phyloP scores from a whole-genome alignment of 2,888 invertebrate species.

The Hemithea aestivaria region DNA sequence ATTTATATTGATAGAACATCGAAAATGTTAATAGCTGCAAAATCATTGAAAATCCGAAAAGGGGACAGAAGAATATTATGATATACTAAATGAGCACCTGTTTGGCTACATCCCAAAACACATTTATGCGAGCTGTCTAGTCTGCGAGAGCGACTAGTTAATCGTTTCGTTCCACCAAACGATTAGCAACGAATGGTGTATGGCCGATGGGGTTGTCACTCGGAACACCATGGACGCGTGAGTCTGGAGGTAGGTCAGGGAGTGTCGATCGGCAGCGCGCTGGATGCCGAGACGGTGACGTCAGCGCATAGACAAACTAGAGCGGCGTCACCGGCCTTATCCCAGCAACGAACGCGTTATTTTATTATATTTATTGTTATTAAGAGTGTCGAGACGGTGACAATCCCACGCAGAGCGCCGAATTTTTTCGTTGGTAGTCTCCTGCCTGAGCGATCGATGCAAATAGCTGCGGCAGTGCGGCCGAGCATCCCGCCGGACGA shows the following conservation, averaged over 20 bases:
- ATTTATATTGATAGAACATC: too few species aligned
- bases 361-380: slow-evolving; percentile 73
- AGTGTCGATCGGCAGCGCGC: slow-evolving; percentile 51
- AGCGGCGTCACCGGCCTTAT: slow-evolving; percentile 69
- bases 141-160: slow-evolving; percentile 13
- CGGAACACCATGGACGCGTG: slow-evolving; percentile 34
- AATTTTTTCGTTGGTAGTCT: slow-evolving; percentile 46
- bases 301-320: slow-evolving; percentile 73
- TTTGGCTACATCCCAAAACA: slow-evolving; percentile 26
- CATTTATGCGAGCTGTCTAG: slow-evolving; percentile 7
- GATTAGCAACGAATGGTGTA: slow-evolving; percentile 11
- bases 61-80: not conserved
- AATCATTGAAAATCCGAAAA: not conserved
- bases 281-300: slow-evolving; percentile 77
- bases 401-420: slow-evolving; percentile 66
- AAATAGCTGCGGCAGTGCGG: slow-evolving; percentile 40
- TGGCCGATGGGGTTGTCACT: slow-evolving; percentile 20
- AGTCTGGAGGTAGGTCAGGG: slow-evolving; percentile 74
- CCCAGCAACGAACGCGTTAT: slow-evolving; percentile 68
- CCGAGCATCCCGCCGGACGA: slow-evolving; percentile 16
- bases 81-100: slow-evolving; percentile 3
- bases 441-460: slow-evolving; percentile 43
- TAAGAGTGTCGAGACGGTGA: slow-evolving; percentile 74
- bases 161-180: slow-evolving; percentile 11
- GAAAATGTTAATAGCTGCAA: too few species aligned